Evolutionary conservation across 92 coral and sea anemone genomes (phyloP).

Genomic region (Zoanthus gigantus): DNA sequence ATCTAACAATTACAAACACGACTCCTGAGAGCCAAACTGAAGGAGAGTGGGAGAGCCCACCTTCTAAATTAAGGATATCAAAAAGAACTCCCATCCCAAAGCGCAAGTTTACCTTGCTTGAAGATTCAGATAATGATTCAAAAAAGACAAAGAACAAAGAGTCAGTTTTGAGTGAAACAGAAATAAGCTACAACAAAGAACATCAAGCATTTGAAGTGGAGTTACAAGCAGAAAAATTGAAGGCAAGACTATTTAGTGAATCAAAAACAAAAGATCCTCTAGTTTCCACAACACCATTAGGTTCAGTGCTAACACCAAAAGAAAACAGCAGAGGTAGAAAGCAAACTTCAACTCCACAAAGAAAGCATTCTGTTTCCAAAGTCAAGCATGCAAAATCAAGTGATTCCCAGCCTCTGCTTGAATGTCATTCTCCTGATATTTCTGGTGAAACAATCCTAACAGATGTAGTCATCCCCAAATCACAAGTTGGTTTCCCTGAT

Average conservation of each 20-base stretch:
- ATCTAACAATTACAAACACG: neutral
- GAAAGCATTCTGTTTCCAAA: neutral
- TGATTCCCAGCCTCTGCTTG: neutral
- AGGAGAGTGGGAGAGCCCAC: neutral
- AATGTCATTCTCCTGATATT: neutral
- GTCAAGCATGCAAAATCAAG: neutral
- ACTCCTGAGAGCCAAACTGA: neutral
- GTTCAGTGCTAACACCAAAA: constrained; percentile 15
- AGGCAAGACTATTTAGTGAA: neutral
- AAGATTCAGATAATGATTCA: constrained; percentile 38
- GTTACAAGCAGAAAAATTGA: neutral
- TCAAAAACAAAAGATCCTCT: neutral
- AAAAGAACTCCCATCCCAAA: constrained; percentile 88
- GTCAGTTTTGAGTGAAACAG: neutral
- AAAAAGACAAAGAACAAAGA: constrained; percentile 36
- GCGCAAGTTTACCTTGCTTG: constrained; percentile 79
- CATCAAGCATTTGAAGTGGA: constrained; percentile 1
- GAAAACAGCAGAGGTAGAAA: neutral
- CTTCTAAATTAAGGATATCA: constrained; percentile 78
- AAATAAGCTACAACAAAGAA: neutral
- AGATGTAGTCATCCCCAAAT: neutral
- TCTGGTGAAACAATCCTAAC: neutral
- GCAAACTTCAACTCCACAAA: neutral
- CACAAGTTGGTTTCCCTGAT: neutral
- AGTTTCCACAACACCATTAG: neutral